Conservation (phyloP, 92 coral and sea anemone genomes). For the Heteractis magnifica region DNA sequence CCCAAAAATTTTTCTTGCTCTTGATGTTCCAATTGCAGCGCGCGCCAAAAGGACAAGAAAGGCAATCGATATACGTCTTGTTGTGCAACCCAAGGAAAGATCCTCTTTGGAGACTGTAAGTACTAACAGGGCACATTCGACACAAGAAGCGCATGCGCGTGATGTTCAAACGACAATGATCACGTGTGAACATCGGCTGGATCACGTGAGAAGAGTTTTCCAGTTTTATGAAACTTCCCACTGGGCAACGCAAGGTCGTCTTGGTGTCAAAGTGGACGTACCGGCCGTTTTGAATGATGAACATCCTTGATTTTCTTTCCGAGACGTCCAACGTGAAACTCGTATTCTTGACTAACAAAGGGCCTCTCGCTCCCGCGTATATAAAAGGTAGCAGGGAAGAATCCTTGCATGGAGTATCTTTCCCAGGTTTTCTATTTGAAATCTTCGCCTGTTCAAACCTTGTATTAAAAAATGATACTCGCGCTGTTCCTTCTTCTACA, state of each 20-base stretch:
- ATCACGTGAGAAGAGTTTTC: slow-evolving; percentile 19
- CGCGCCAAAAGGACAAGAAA: slow-evolving; percentile 45
- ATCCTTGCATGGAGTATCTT: background rate
- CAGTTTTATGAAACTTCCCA: slow-evolving; percentile 21
- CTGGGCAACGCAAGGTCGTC: slow-evolving; percentile 27
- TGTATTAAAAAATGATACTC: slow-evolving; percentile 8
- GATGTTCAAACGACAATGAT: slow-evolving; percentile 10
- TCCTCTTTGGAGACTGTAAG: slow-evolving; percentile 53
- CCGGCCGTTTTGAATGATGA: slow-evolving; percentile 34
- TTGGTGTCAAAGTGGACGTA: slow-evolving; percentile 30
- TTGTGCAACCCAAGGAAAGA: slow-evolving; percentile 12
- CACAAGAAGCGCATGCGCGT: slow-evolving; percentile 29
- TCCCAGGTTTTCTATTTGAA: background rate
- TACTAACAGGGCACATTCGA: slow-evolving; percentile 18
- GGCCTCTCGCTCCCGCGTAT: slow-evolving; percentile 31
- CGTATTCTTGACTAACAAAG: slow-evolving; percentile 13
- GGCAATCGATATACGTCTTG: slow-evolving; percentile 9
- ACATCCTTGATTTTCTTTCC: slow-evolving; percentile 2
- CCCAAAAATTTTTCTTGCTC: slow-evolving; percentile 63
- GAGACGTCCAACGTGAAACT: slow-evolving; percentile 7
- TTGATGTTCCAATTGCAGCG: slow-evolving; percentile 44
- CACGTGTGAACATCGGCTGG: background rate
- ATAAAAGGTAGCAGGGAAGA: slow-evolving; percentile 25
- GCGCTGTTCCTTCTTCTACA: slow-evolving; percentile 25
- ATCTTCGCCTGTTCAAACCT: slow-evolving; percentile 16